Evolutionary conservation across 2,888 invertebrate genomes (phyloP).

Genomic region (Pollenia angustigena): DNA sequence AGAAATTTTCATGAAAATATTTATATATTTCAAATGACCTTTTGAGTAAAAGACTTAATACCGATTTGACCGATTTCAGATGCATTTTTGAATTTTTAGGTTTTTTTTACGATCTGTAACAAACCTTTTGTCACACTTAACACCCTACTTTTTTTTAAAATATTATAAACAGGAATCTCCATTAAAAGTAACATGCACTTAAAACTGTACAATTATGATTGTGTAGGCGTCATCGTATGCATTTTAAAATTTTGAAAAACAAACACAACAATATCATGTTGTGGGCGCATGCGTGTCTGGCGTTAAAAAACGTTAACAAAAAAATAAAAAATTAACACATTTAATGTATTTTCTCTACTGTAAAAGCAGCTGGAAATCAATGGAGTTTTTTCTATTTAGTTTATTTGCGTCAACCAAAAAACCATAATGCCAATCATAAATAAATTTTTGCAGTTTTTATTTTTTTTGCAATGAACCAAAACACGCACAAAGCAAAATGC

Average conservation of each 20-base stretch:
- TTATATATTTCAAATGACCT: too few species aligned
- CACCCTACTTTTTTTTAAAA: neutral
- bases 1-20: too few species aligned
- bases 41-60: too few species aligned
- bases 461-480: slow-evolving; percentile 31
- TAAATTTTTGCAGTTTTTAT: slow-evolving; percentile 25
- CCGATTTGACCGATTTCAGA: too few species aligned
- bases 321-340: slow-evolving; percentile 43
- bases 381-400: slow-evolving; percentile 19
- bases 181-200: slow-evolving; percentile 28
- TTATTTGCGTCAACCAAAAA: slow-evolving; percentile 14
- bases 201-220: slow-evolving; percentile 41
- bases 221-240: slow-evolving; percentile 57
- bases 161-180: neutral
- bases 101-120: neutral
- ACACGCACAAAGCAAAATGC: slow-evolving; percentile 47
- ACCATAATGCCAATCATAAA: slow-evolving; percentile 65
- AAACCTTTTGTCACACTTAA: neutral
- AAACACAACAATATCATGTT: slow-evolving; percentile 4
- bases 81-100: too few species aligned
- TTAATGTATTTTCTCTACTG: slow-evolving; percentile 45
- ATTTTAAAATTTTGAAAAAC: slow-evolving; percentile 53
- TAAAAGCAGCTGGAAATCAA: slow-evolving; percentile 60
- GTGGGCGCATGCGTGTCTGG: slow-evolving; percentile 73
- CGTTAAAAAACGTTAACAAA: slow-evolving; percentile 42